Percentiles rank a stretch among this genome's conserved stretches.
Evolutionary conservation across 2,113 vertebrate genomes (phyloP).

Genomic region (Pandion haliaetus): DNA sequence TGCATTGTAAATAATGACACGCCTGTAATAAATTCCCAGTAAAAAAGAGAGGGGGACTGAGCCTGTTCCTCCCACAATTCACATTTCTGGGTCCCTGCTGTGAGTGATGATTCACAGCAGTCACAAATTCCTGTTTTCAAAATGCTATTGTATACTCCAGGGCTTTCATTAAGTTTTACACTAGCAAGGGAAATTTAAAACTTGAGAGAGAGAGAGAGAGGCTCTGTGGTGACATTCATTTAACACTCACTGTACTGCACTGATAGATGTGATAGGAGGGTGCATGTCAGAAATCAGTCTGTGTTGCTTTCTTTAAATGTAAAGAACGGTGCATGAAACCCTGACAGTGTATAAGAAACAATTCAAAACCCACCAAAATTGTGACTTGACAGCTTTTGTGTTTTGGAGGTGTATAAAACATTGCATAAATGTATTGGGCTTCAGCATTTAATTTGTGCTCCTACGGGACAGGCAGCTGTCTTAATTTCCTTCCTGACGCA

Average conservation of each 20-base stretch:
- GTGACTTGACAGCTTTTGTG: conserved; percentile 44
- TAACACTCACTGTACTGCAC: conserved; percentile 19
- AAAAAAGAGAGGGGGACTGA: conserved; percentile 74
- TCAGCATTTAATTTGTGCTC: not conserved
- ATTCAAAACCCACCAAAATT: conserved; percentile 58
- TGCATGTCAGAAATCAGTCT: conserved; percentile 33
- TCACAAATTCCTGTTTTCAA: conserved; percentile 81
- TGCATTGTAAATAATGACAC: conserved; percentile 82
- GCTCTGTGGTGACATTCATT: conserved; percentile 53
- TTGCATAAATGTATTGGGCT: not conserved
- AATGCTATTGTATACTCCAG: conserved; percentile 79
- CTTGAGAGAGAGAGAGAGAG: conserved; percentile 65
- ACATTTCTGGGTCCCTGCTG: conserved; percentile 77
- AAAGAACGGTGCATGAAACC: conserved; percentile 46
- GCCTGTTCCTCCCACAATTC: conserved; percentile 74
- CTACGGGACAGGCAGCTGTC: not conserved
- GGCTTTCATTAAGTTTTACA: conserved; percentile 80
- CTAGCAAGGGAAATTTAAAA: conserved; percentile 78
- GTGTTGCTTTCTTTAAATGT: conserved; percentile 37
- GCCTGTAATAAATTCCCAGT: conserved; percentile 80
- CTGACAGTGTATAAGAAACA: conserved; percentile 61
- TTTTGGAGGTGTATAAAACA: conserved; percentile 16
- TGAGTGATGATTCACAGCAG: conserved; percentile 80
- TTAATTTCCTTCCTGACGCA: conserved; percentile 12
- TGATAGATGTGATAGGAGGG: conserved; percentile 45